Base-by-base conservation (phyloP, 2,113 vertebrate genomes). In the Brachyistius frenatus region DNA sequence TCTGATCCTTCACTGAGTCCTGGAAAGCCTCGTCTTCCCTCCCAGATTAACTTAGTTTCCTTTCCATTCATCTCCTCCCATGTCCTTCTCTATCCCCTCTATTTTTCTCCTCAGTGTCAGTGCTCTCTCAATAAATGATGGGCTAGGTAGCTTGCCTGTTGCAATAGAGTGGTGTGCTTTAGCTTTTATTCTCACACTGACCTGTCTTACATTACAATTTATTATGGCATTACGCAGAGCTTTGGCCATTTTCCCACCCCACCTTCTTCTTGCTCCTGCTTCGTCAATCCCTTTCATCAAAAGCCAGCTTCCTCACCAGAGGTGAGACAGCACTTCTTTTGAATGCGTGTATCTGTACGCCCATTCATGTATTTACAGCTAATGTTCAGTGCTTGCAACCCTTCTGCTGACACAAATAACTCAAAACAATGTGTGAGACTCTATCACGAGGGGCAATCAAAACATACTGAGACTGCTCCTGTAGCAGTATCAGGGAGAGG, bases 171-270 rank as follows among this genome's bases (percentile, higher is more conserved):
- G 37, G 56, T 74, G 77, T 79, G 61, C 81, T 86, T 78, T 62
- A 72, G 54, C 50, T 30, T 72, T 67, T 70, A 72, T 52, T 61
- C 57, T 73, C 37, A 15, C 23, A 37, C 77, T 68, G 61, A 80
- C 83, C 73, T 86, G 78, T 88, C 76, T 76, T 66, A 56, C 61
- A 65, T 39, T 78, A 73, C 71, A 84, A 86, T 87, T 88, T 86
- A 87, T 70, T 76, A 16, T 60, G 66, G 63, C 82, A 84, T 89
- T 86, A 89, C 85, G 81, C 71, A 69, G 75, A 82, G 66, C 67
- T 76, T 70, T 81, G 80, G 76, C 72, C 69, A 55, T 85, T 84
- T 86, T 64, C 82, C 54, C 66, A 30, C 41, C 69, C 16, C 37
- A 30, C 62, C 44, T 35, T 46, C 55, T 33, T 0, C 62, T 71